A percentile compares a stretch with the other conserved stretches of the same genome.
These are phyloP conservation scores for Macaria liturata DNA, from an alignment of 2,888 invertebrate species.

Conservation along the genomic window DNA sequence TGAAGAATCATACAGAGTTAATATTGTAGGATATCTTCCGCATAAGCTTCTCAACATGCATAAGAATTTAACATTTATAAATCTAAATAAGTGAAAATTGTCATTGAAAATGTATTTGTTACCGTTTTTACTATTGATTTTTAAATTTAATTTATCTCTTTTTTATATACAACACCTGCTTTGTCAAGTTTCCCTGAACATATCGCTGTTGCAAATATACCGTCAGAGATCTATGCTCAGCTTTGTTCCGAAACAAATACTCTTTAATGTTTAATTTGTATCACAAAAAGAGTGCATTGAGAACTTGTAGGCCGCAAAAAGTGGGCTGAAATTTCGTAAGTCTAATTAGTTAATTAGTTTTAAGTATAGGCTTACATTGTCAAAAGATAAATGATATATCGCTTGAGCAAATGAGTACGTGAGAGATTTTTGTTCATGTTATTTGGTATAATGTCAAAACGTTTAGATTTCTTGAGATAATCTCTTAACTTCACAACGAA, in stretches of 20 bases:
- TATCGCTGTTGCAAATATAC: conserved; percentile 4
- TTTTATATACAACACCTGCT: too few relatives aligned
- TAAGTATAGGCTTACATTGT: conserved; percentile 13
- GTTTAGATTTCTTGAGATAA: conserved; percentile 16
- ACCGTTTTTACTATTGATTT: too few relatives aligned
- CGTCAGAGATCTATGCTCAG: conserved; percentile 8
- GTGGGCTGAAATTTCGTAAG: conserved; percentile 23
- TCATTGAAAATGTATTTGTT: too few relatives aligned
- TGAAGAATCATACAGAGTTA: not conserved
- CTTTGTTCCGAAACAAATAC: conserved; percentile 9
- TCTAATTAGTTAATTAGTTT: conserved; percentile 17
- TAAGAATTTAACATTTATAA: too few relatives aligned
- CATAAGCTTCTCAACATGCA: too few relatives aligned
- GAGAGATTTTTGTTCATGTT: conserved; percentile 3
- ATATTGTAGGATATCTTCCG: too few relatives aligned
- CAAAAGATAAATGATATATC: conserved; percentile 15
- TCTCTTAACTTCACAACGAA: conserved; percentile 14
- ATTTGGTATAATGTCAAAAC: conserved; percentile 23
- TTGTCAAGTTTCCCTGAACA: not conserved
- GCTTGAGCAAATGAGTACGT: conserved; percentile 8
- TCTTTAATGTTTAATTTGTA: not conserved
- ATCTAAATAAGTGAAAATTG: too few relatives aligned
- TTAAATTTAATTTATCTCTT: too few relatives aligned
- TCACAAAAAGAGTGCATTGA: conserved; percentile 20
- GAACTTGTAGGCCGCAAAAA: conserved; percentile 15